Evolutionary conservation across 2,797 vertebrate species (phyloP), one percentile per base, ranked within the genome.

Genomic region (Urosaurus nigricauda): DNA sequence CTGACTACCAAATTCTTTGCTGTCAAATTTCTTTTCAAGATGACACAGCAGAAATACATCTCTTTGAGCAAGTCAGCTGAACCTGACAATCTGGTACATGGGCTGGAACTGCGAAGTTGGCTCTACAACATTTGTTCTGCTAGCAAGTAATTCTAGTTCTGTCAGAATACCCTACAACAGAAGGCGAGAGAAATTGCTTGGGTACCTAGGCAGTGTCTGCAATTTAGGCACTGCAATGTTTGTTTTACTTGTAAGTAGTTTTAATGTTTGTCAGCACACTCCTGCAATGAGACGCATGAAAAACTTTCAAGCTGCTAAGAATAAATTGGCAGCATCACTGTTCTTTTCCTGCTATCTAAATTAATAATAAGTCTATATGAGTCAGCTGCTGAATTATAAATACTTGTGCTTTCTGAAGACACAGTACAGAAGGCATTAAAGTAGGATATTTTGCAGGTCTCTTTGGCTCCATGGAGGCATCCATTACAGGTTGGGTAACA

Each of bases 401-500:
- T 90, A 75, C 43, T 87, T 89, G 2, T 79, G 83, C 79, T 79
- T 93, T 88, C 51, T 75, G 24, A 91, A 84, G 70, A 63, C 92
- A 83, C 89, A 93, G 87, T 88, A 85, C 90, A 94, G 91, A 92
- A 56, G 53, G 86, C 73, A 87, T 37, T 85, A 90, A 94, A 92
- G 40, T 85, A 75, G 40, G 87, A 86, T 88, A 92, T 92, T 94
- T 94, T 93, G 51, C 70, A 79, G 71, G 56, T 65, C 43, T 94
- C 91, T 92, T 68, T 87, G 87, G 93, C 93, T 79, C 81, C 73
- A 86, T 88, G 71, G 47, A 91, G 90, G 83, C 93, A 95, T 93
- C 89, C 92, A 51, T 92, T 94, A 78, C 65, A 43, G 83, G 40
- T 58, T 95, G 80, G 91, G 77, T 60, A 91, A 93, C 29, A 84